Percentiles rank a stretch among this genome's conserved stretches.
These are phyloP conservation scores for Leptinotarsa defecta DNA, from an alignment of 1,140 invertebrate genomes.

Conservation along the genomic window DNA sequence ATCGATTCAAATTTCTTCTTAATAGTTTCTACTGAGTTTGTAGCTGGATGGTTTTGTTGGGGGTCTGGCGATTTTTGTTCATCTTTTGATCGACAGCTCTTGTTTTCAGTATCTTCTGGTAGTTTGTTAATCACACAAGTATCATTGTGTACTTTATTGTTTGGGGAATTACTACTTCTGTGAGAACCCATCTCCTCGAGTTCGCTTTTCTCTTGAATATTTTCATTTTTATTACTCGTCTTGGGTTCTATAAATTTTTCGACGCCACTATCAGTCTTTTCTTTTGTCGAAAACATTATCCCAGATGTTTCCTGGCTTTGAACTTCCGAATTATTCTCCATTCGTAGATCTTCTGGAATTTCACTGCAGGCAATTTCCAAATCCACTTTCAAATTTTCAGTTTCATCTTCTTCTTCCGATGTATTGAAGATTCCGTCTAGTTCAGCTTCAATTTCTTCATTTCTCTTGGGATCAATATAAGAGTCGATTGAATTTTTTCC, in stretches of 20 bases:
- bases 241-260: not conserved
- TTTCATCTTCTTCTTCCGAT: slow-evolving; percentile 1
- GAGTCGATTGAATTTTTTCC: slow-evolving; percentile 21
- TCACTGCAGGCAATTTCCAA: not conserved
- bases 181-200: too few species aligned
- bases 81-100: not conserved
- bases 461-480: not conserved
- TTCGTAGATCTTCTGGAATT: not conserved
- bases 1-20: not conserved
- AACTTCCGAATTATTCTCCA: not conserved
- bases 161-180: too few species aligned
- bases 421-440: slow-evolving; percentile 7
- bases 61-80: not conserved
- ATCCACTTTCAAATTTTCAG: not conserved
- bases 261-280: not conserved
- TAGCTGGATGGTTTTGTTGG: not conserved
- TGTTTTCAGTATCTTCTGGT: not conserved
- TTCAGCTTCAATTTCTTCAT: not conserved
- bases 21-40: not conserved
- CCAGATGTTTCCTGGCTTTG: not conserved
- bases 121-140: not conserved
- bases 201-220: too few species aligned
- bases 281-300: not conserved
- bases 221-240: not conserved
- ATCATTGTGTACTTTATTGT: too few species aligned